Evolutionary conservation across 2,888 invertebrate species (phyloP).

Genomic region (Xestoiulus laeticollis): DNA sequence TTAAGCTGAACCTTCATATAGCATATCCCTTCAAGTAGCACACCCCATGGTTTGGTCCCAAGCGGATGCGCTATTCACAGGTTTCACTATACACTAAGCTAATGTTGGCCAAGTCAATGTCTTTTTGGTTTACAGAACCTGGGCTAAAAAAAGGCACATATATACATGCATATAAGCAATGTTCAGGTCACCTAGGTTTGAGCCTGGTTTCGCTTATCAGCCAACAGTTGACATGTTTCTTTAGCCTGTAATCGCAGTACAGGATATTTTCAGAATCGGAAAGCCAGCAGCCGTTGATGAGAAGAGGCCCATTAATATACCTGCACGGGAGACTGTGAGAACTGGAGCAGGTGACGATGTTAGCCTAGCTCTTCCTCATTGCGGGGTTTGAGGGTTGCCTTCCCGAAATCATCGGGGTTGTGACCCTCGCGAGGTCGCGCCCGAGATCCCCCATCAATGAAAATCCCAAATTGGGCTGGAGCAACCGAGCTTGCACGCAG

Average conservation of each 20-base stretch:
- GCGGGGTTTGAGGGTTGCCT: background rate
- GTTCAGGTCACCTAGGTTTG: too few relatives aligned
- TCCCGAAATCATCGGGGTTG: background rate
- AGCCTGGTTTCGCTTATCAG: too few relatives aligned
- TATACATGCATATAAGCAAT: too few relatives aligned
- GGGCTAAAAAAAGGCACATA: too few relatives aligned
- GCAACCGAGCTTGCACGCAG: background rate
- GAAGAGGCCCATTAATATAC: background rate
- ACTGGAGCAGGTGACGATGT: slow-evolving; percentile 5
- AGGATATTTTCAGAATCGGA: background rate
- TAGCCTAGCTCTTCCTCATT: background rate
- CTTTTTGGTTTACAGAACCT: too few relatives aligned
- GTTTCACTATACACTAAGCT: too few relatives aligned
- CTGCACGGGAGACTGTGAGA: background rate
- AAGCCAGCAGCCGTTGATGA: background rate
- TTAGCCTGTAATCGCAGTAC: background rate
- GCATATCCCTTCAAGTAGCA: too few relatives aligned
- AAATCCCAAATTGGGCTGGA: slow-evolving; percentile 4
- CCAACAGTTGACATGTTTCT: too few relatives aligned
- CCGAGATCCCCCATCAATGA: background rate
- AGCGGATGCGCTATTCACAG: too few relatives aligned
- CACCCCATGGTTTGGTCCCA: too few relatives aligned
- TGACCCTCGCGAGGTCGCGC: slow-evolving; percentile 17
- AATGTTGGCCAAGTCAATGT: too few relatives aligned
- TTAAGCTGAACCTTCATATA: too few relatives aligned